Evolutionary conservation across 2,888 invertebrate genomes (phyloP), one percentile per base, ranked within the genome.

Genomic region (Timema cristinae): DNA sequence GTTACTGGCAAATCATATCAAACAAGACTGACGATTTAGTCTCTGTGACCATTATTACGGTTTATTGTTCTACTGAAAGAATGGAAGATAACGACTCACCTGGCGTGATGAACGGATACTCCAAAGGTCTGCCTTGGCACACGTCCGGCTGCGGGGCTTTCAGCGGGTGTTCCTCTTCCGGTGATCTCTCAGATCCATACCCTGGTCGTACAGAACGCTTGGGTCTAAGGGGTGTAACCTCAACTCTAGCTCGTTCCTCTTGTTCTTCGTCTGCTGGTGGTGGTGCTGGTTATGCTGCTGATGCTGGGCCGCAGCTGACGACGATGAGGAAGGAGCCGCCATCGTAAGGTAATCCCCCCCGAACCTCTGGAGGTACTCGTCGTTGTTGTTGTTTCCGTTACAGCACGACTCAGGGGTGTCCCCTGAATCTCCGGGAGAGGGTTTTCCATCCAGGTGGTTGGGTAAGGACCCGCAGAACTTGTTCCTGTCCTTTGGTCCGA

Each of bases 141-240:
- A 77, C 83, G 82, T 81, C 76, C 83, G 16, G 73, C 80, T 79
- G 66, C 79, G 72, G 69, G 7, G 66, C 15, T 10, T 66, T 13
- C 2, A 69, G 69, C n/a, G 68, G 71, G 7, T 69, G 61, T 81
- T 91, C 91, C 76, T 91, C 91, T 81, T 91, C 91, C 2, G 91
- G 91, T 0, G 91, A 91, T 66, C 91, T 84, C 80, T 91, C 91
- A 10, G 90, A 91, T 0, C 90, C 91, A 81, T 91, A 91, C 56
- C 91, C 80, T 91, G 91, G 81, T 91, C 91, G 16, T 74, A 69
- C 69, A 73, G 69, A 13, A 61, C 71, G 13, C 70, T 51, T 2
- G 84, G 83, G 82, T 83, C 83, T 10, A 68, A 67, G 50, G 75
- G 73, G 59, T 71, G 74, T 54, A 74, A 72, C 47, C 72, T 68